Evolutionary conservation across 1,140 invertebrate genomes (phyloP).

Genomic region (Tribolium madens): DNA sequence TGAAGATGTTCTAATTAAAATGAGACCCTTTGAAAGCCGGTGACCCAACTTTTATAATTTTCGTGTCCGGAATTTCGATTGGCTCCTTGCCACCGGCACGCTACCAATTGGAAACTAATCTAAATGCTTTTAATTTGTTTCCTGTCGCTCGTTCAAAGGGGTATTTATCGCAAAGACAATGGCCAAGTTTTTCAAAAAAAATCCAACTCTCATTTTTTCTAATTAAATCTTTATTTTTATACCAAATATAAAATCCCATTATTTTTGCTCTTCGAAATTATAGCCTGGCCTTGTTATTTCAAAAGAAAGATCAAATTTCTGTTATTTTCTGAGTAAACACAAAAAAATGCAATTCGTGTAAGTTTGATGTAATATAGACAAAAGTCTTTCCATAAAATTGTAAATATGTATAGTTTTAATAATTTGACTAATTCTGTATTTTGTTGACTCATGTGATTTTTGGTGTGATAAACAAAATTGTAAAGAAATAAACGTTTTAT

Average conservation of each 20-base stretch:
- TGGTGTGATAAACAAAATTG: slow-evolving; percentile 34
- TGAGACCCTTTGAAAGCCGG: slow-evolving; percentile 21
- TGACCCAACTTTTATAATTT: slow-evolving; percentile 38
- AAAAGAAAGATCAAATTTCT: not conserved
- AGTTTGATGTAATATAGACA: not conserved
- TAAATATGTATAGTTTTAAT: slow-evolving; percentile 41
- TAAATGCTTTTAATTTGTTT: slow-evolving; percentile 50
- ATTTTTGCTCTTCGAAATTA: not conserved
- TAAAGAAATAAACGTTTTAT: slow-evolving; percentile 31
- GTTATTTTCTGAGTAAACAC: slow-evolving; percentile 18
- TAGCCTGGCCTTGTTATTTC: not conserved
- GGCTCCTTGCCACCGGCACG: slow-evolving; percentile 25
- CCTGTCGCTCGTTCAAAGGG: slow-evolving; percentile 42
- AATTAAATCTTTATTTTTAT: not conserved
- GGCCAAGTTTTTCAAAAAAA: slow-evolving; percentile 19
- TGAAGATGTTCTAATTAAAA: slow-evolving; percentile 27
- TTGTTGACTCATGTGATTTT: slow-evolving; percentile 16
- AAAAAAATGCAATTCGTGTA: not conserved
- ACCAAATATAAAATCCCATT: not conserved
- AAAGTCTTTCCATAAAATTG: slow-evolving; percentile 24
- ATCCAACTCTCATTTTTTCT: not conserved
- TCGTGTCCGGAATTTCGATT: slow-evolving; percentile 31
- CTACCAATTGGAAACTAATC: slow-evolving; percentile 48
- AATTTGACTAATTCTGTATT: slow-evolving; percentile 10
- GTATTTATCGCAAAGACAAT: slow-evolving; percentile 47